Evolutionary conservation across 2,113 vertebrate species (phyloP).

Genomic region (Aramus guarauna): DNA sequence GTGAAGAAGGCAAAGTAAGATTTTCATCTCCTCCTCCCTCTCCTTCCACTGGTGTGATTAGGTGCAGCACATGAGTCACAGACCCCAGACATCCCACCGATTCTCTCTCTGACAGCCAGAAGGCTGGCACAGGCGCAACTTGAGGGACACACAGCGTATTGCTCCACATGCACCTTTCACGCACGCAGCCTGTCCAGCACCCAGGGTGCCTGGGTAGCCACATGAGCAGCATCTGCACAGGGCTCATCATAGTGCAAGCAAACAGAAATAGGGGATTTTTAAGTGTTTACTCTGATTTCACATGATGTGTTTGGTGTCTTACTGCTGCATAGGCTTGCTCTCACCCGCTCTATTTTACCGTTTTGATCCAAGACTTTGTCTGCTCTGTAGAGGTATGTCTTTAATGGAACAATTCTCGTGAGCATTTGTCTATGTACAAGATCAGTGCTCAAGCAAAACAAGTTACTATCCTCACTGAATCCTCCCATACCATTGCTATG

Average conservation of each 20-base stretch:
- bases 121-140: neutral
- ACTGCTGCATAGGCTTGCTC: neutral
- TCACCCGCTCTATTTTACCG: neutral
- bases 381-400: neutral
- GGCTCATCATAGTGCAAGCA: neutral
- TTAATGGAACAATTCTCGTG: neutral
- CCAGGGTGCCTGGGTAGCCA: neutral
- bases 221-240: neutral
- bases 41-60: neutral
- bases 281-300: neutral
- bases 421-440: neutral
- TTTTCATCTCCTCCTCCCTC: neutral
- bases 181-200: neutral
- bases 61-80: neutral
- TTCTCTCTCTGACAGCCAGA: neutral
- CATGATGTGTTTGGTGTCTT: neutral
- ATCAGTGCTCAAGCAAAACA: neutral
- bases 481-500: neutral
- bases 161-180: neutral
- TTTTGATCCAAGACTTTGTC: neutral
- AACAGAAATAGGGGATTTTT: neutral
- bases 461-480: neutral
- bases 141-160: rapidly evolving
- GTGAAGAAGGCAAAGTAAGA: neutral
- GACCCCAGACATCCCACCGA: neutral